Conservation (phyloP, 2,888 invertebrate genomes). For the Agrotis segetum region DNA sequence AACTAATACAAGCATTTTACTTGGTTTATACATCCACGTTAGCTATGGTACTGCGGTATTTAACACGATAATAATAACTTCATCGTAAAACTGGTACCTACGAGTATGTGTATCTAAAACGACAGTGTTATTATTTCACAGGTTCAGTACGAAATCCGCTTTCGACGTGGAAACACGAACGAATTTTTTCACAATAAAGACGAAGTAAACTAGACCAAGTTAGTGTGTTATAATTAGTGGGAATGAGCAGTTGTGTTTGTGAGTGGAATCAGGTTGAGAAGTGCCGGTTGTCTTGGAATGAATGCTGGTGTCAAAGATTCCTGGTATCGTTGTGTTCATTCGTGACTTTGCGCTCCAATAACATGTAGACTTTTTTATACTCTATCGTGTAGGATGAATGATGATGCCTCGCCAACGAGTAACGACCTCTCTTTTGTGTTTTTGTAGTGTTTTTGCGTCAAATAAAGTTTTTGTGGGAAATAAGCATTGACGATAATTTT, state of each 20-base stretch:
- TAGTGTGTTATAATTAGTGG: slow-evolving; percentile 64
- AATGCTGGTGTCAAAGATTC: slow-evolving; percentile 70
- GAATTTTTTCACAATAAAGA: slow-evolving; percentile 25
- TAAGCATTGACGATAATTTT: slow-evolving; percentile 20
- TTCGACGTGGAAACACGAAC: slow-evolving; percentile 43
- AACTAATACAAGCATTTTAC: slow-evolving; percentile 40
- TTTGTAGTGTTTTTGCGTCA: slow-evolving; percentile 29
- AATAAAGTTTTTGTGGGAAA: slow-evolving; percentile 23
- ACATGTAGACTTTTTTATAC: slow-evolving; percentile 63
- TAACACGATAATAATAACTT: slow-evolving; percentile 27
- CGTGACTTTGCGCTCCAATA: slow-evolving; percentile 88
- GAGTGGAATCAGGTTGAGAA: slow-evolving; percentile 71
- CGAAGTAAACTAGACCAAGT: slow-evolving; percentile 22
- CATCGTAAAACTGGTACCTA: slow-evolving; percentile 29
- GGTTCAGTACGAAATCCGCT: slow-evolving; percentile 47
- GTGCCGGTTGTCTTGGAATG: slow-evolving; percentile 56
- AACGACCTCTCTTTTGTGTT: slow-evolving; percentile 54
- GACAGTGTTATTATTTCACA: slow-evolving; percentile 37
- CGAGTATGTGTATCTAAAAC: slow-evolving; percentile 23
- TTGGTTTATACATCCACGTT: slow-evolving; percentile 26
- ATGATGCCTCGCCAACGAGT: slow-evolving; percentile 53
- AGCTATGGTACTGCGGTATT: slow-evolving; percentile 21
- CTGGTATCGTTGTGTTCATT: slow-evolving; percentile 76
- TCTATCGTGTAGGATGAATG: slow-evolving; percentile 50
- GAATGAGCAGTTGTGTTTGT: slow-evolving; percentile 62